Evolutionary conservation across 2,797 vertebrate genomes (phyloP).

Genomic region (Sebastes matsubarae): DNA sequence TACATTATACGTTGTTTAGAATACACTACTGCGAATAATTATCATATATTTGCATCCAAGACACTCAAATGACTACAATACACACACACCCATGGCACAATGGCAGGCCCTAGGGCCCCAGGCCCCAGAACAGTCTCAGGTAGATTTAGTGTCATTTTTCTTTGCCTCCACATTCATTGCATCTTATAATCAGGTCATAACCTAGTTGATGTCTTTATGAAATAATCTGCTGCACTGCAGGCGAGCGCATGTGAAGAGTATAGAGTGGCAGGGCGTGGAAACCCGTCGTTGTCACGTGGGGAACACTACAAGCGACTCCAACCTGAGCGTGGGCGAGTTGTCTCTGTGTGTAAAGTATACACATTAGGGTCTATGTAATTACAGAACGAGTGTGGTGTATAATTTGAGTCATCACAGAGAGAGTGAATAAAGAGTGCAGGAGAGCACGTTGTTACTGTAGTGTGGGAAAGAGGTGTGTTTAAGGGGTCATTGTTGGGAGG

Average conservation of each 20-base stretch:
- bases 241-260: conserved; percentile 25
- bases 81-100: conserved; percentile 38
- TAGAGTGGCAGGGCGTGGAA: conserved; percentile 58
- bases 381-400: conserved; percentile 35
- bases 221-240: conserved; percentile 39
- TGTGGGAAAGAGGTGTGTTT: conserved; percentile 47
- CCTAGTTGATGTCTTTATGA: conserved; percentile 56
- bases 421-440: conserved; percentile 37
- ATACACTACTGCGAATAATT: background rate
- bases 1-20: background rate
- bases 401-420: conserved; percentile 54
- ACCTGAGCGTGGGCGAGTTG: conserved; percentile 24
- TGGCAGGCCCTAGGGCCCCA: conserved; percentile 15
- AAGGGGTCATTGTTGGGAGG: background rate
- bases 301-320: background rate
- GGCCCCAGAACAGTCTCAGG: conserved; percentile 37
- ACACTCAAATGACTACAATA: background rate
- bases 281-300: background rate
- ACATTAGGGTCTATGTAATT: conserved; percentile 53
- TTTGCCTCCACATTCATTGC: conserved; percentile 36
- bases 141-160: conserved; percentile 46
- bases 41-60: background rate
- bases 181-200: conserved; percentile 53
- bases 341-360: conserved; percentile 21
- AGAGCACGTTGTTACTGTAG: conserved; percentile 9